Evolutionary conservation across 2,113 vertebrate genomes (phyloP).

Genomic region (Colossoma macropomum): DNA sequence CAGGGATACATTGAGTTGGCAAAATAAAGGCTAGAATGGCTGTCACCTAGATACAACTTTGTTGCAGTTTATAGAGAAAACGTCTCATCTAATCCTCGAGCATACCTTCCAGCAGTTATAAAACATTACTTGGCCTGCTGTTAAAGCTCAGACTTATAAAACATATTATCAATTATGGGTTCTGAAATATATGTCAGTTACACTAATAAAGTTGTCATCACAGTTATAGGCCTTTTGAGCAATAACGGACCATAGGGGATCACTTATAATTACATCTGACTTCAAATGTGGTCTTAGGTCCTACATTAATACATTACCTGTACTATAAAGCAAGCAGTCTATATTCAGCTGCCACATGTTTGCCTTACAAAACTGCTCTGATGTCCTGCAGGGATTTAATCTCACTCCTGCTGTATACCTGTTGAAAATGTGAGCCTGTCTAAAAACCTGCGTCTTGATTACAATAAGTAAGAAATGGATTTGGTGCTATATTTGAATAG

Average conservation of each 20-base stretch:
- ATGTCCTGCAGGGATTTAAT: background rate
- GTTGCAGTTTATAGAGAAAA: background rate
- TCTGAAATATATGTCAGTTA: background rate
- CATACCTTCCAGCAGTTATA: background rate
- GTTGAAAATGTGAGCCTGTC: background rate
- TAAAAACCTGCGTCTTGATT: background rate
- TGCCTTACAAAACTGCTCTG: background rate
- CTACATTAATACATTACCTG: background rate
- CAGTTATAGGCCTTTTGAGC: background rate
- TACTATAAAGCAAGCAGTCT: no score
- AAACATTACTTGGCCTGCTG: background rate
- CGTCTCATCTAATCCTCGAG: background rate
- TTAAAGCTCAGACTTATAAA: background rate
- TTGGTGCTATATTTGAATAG: no score
- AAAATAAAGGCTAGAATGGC: constrained; percentile 17
- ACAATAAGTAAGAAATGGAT: background rate
- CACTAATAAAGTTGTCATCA: background rate
- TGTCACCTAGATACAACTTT: constrained; percentile 1
- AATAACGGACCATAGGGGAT: background rate
- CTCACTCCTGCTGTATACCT: background rate
- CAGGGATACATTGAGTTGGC: constrained; percentile 28
- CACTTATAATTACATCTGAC: background rate
- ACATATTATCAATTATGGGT: background rate
- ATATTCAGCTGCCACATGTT: background rate
- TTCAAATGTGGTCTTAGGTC: background rate